A percentile compares a stretch with the other conserved stretches of the same genome.
These are phyloP conservation scores for Vipera latastei DNA, from an alignment of 2,797 vertebrate genomes.

Conservation along the genomic window DNA sequence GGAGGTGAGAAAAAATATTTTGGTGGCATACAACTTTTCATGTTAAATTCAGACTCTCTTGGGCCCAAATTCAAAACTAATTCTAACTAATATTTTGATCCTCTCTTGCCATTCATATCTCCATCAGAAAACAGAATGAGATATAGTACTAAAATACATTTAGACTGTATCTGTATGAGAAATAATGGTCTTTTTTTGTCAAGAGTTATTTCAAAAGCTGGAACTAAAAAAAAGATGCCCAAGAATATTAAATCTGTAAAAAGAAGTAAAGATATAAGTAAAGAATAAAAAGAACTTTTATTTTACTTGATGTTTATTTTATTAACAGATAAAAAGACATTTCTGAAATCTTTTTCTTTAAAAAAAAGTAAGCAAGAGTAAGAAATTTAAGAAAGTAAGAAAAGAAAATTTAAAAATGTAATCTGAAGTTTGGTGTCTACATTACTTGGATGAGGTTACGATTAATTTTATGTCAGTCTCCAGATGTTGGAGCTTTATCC, in stretches of 20 bases:
- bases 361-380: background rate
- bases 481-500: constrained; percentile 65
- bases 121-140: constrained; percentile 39
- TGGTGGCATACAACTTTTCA: background rate
- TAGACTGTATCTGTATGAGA: constrained; percentile 41
- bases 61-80: background rate
- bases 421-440: constrained; percentile 40
- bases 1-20: background rate
- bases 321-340: constrained; percentile 39
- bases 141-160: constrained; percentile 41
- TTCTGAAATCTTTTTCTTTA: background rate
- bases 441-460: constrained; percentile 44
- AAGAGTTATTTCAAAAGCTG: constrained; percentile 29
- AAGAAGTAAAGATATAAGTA: too few relatives aligned
- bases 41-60: background rate
- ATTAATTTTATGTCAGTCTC: constrained; percentile 63
- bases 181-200: constrained; percentile 45
- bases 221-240: background rate
- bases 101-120: constrained; percentile 30
- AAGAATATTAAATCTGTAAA: background rate
- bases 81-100: background rate
- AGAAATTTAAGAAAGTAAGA: background rate
- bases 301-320: constrained; percentile 34
- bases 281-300: constrained; percentile 2
- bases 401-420: constrained; percentile 14